These are phyloP conservation scores for Hapalemur alaotrensis DNA, from an alignment of 2,797 vertebrate genomes.

Conservation along the genomic window DNA sequence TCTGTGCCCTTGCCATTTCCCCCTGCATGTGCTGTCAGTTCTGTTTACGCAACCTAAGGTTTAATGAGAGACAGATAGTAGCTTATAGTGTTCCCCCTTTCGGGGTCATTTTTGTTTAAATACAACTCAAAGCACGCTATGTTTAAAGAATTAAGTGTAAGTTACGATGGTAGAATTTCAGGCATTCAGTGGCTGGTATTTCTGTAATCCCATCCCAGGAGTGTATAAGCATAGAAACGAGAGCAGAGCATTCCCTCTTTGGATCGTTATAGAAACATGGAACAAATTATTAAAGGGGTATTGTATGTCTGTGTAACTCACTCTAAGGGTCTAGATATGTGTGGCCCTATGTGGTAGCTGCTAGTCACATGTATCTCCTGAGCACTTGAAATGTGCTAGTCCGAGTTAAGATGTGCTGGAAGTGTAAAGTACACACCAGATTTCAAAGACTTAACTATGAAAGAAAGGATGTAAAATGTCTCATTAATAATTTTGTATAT, in stretches of 20 bases:
- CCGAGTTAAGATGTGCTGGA: background rate
- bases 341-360: background rate
- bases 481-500: background rate
- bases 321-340: background rate
- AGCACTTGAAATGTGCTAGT: background rate
- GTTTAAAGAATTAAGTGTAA: background rate
- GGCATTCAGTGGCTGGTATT: background rate
- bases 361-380: rapidly evolving
- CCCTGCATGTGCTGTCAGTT: background rate
- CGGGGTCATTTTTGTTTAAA: background rate
- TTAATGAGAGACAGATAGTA: background rate
- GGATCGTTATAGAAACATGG: background rate
- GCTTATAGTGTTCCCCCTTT: background rate
- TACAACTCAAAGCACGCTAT: background rate
- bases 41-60: background rate
- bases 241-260: background rate
- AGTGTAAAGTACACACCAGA: background rate
- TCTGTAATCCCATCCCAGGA: background rate
- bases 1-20: background rate
- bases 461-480: background rate
- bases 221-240: background rate
- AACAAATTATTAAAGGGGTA: background rate
- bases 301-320: background rate
- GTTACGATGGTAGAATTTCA: background rate
- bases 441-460: background rate